Percentiles rank a stretch among this genome's conserved stretches.
phyloP scores from a whole-genome alignment of 2,888 invertebrate genomes.

The Tanypteryx hageni region DNA sequence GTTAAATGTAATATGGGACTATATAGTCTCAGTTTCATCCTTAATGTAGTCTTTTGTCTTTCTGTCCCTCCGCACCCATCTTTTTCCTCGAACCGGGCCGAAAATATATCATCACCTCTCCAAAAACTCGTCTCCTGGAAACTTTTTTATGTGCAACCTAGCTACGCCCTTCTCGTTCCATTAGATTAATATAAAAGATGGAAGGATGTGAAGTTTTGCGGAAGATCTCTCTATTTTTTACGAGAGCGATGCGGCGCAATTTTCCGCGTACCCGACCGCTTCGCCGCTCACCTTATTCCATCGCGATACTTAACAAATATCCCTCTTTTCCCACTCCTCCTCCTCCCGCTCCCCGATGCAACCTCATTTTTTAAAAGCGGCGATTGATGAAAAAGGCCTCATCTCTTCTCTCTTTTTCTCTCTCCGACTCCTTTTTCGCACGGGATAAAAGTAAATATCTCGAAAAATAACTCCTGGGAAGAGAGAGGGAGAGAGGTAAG shows the following conservation, averaged over 20 bases:
- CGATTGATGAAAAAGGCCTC: neutral
- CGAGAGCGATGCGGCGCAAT: constrained; percentile 1
- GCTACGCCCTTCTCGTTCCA: constrained; percentile 13
- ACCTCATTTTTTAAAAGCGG: neutral
- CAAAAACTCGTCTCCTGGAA: neutral
- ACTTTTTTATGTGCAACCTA: neutral
- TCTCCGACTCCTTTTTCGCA: neutral
- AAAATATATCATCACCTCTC: neutral
- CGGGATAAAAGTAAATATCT: constrained; percentile 30
- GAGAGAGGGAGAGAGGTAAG: neutral
- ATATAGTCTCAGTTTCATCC: too few relatives aligned
- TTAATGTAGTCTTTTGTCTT: too few relatives aligned
- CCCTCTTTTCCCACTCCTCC: neutral
- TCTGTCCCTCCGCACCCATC: too few relatives aligned
- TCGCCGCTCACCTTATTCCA: neutral
- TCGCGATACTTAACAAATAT: neutral
- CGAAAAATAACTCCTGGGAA: neutral
- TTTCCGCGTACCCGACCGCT: neutral
- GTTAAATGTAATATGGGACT: too few relatives aligned
- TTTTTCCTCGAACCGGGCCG: neutral
- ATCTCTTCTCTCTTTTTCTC: neutral
- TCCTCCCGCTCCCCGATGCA: neutral
- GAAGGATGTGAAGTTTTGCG: neutral
- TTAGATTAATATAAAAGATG: constrained; percentile 25
- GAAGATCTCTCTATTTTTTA: neutral